Conservation (phyloP, 2,113 vertebrate species). For the Cyphomyrus plagiostoma region DNA sequence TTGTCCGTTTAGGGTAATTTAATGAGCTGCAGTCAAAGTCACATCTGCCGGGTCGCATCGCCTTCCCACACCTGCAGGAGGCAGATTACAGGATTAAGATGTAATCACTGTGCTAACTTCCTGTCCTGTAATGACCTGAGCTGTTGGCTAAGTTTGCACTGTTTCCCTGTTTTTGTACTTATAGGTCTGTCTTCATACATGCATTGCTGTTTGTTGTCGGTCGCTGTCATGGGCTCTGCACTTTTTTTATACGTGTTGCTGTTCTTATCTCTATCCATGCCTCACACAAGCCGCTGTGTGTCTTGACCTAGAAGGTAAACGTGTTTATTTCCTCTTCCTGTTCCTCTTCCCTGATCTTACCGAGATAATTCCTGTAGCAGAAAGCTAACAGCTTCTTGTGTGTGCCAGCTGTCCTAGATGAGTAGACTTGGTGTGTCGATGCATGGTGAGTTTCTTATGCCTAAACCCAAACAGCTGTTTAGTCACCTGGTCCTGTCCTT, state of each 20-base stretch:
- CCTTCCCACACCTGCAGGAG: not conserved
- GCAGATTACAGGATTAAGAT: not conserved
- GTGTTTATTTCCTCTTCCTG: not conserved
- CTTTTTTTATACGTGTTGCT: conserved; percentile 11
- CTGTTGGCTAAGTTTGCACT: not conserved
- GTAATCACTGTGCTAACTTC: not conserved
- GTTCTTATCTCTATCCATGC: conserved; percentile 64
- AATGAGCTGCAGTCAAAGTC: not conserved
- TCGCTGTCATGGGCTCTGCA: not conserved
- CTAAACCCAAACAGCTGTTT: not conserved
- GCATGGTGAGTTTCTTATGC: not conserved
- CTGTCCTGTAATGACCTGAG: not conserved
- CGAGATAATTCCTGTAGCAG: not conserved
- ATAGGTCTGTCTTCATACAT: not conserved
- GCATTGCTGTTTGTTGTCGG: not conserved
- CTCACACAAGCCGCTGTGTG: conserved; percentile 62
- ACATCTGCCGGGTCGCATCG: not conserved
- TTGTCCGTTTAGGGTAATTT: not conserved
- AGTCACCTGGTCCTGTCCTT: not conserved
- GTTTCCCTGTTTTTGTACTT: not conserved
- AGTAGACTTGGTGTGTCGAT: not conserved
- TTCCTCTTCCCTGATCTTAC: not conserved
- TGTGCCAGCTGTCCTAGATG: not conserved
- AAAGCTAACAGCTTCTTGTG: conserved; percentile 13
- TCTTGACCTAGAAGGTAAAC: conserved; percentile 67